Percentiles rank a stretch among this genome's conserved stretches.
Evolutionary conservation across 2,888 invertebrate species (phyloP).

Genomic region (Anodontia alba): DNA sequence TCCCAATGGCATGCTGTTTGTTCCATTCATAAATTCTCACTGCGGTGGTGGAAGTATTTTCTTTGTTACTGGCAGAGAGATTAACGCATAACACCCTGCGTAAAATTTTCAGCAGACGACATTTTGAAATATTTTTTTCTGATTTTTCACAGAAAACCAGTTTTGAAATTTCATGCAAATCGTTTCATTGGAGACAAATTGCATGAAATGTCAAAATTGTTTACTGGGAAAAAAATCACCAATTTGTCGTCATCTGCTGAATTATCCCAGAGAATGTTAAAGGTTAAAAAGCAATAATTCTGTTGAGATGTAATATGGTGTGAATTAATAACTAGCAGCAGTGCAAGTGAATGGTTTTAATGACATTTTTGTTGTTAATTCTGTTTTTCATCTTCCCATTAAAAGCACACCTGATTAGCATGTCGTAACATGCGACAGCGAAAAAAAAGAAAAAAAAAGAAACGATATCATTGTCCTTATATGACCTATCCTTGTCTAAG

Average conservation of each 20-base stretch:
- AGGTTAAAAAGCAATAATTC: neutral
- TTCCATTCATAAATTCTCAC: conserved; percentile 4
- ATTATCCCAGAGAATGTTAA: too few relatives aligned
- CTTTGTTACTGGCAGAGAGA: neutral
- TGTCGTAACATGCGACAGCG: neutral
- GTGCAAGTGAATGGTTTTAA: neutral
- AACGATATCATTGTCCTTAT: neutral
- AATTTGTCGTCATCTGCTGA: too few relatives aligned
- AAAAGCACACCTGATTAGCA: conserved; percentile 1
- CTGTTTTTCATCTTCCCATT: neutral
- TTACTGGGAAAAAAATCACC: too few relatives aligned
- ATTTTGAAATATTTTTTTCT: too few relatives aligned
- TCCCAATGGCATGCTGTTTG: neutral
- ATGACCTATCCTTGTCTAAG: neutral
- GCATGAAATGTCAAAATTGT: too few relatives aligned
- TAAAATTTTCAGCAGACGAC: too few relatives aligned
- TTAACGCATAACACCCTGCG: too few relatives aligned
- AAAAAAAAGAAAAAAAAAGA: too few relatives aligned
- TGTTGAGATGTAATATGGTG: too few relatives aligned
- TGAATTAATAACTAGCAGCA: neutral
- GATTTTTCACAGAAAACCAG: too few relatives aligned
- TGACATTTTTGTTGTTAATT: neutral
- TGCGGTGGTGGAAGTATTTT: neutral
- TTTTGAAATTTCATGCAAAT: too few relatives aligned
- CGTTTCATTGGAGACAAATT: too few relatives aligned